Evolutionary conservation across 2,797 vertebrate species (phyloP).

Genomic region (Salarias fasciatus): DNA sequence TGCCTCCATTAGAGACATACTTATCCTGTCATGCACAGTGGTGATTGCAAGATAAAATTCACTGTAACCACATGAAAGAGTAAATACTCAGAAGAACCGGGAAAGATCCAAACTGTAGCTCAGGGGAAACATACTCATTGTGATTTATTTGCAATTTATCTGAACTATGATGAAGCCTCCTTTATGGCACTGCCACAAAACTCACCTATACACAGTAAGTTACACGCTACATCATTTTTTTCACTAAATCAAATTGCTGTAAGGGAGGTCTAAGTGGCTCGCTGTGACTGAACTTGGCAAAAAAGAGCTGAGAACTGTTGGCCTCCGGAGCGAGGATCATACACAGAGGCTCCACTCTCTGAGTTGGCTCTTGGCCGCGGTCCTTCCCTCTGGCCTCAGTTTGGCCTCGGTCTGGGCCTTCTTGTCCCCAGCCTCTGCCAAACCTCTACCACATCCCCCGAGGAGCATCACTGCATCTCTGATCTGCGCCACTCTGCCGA

Average conservation of each 20-base stretch:
- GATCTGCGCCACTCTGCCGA: constrained; percentile 53
- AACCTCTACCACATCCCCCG: constrained; percentile 67
- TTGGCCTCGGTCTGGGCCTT: constrained; percentile 69
- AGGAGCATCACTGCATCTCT: constrained; percentile 73
- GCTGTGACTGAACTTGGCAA: constrained; percentile 60
- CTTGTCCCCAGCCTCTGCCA: constrained; percentile 62
- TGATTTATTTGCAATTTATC: constrained; percentile 33
- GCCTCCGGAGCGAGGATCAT: constrained; percentile 48
- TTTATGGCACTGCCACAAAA: constrained; percentile 11
- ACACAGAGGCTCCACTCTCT: constrained; percentile 70
- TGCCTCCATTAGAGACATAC: constrained; percentile 34
- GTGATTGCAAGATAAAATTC: constrained; percentile 39
- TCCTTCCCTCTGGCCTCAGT: constrained; percentile 72
- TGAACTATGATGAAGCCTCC: constrained; percentile 18
- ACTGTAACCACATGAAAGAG: constrained; percentile 24
- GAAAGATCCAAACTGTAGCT: constrained; percentile 32
- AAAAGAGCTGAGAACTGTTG: constrained; percentile 50
- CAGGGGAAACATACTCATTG: constrained; percentile 16
- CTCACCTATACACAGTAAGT: constrained; percentile 25
- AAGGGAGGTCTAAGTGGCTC: constrained; percentile 59
- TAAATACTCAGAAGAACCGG: constrained; percentile 31
- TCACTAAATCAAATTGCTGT: constrained; percentile 51
- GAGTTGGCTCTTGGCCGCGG: constrained; percentile 62
- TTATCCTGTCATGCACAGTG: constrained; percentile 31
- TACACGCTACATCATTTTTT: constrained; percentile 31